Percentiles rank a stretch among this genome's conserved stretches.
phyloP scores from a whole-genome alignment of 2,113 vertebrate species.

The Junco hyemalis region DNA sequence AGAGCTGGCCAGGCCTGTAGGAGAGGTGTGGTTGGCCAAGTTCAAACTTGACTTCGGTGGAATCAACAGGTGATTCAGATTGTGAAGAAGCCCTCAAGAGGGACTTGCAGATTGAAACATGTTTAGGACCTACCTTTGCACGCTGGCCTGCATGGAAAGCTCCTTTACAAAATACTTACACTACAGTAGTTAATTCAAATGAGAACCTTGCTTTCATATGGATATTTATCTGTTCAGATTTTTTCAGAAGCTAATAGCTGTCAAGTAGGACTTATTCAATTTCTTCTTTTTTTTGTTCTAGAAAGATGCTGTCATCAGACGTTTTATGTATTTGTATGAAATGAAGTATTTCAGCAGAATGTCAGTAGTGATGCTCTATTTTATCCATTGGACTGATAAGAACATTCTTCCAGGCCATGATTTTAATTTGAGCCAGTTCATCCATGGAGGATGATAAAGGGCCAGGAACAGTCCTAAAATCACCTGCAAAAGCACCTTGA shows the following conservation, averaged over 20 bases:
- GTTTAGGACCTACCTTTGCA: background rate
- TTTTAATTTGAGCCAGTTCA: background rate
- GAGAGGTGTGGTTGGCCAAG: background rate
- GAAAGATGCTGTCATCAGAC: background rate
- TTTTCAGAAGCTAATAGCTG: background rate
- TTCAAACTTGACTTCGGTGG: background rate
- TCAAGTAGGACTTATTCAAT: background rate
- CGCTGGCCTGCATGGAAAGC: background rate
- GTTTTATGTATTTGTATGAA: background rate
- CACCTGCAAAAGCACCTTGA: background rate
- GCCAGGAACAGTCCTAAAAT: background rate
- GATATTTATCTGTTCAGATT: too few species aligned
- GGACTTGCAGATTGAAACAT: background rate
- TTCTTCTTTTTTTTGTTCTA: background rate
- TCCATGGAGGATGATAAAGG: background rate
- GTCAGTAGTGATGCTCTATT: background rate
- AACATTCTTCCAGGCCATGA: background rate
- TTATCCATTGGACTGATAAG: fast-evolving
- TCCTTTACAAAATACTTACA: background rate
- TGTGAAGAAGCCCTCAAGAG: background rate
- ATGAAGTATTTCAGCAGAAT: background rate
- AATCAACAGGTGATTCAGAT: background rate
- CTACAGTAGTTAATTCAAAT: background rate
- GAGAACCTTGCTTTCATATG: background rate
- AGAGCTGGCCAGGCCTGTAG: background rate